A percentile compares a stretch with the other conserved stretches of the same genome.
These are phyloP conservation scores for Shinisaurus crocodilurus DNA, from an alignment of 2,113 vertebrate genomes.

Conservation along the genomic window DNA sequence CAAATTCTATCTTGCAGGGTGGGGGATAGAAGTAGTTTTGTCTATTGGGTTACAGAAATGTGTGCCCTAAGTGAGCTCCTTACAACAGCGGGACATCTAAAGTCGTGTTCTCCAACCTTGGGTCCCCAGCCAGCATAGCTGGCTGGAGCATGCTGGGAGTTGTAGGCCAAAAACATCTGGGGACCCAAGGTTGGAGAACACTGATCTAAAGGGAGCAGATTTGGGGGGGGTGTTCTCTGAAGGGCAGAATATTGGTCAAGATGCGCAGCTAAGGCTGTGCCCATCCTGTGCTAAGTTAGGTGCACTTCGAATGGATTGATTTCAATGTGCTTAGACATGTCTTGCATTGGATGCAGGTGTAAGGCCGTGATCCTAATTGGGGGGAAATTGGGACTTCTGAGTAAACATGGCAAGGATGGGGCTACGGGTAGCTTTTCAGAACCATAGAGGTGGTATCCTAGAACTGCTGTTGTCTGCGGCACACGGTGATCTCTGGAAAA, in stretches of 20 bases:
- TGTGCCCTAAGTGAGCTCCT: not conserved
- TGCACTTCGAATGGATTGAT: not conserved
- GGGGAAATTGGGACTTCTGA: not conserved
- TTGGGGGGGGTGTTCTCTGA: not conserved
- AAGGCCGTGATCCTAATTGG: not conserved
- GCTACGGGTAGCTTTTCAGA: not conserved
- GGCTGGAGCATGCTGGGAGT: no score
- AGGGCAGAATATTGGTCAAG: not conserved
- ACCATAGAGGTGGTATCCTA: no score
- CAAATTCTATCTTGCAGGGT: slow-evolving; percentile 24
- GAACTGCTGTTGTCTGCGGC: not conserved
- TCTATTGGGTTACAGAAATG: not conserved
- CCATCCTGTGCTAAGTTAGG: not conserved
- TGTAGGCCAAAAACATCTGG: no score
- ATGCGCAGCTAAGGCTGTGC: not conserved
- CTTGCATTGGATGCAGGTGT: not conserved
- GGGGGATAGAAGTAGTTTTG: not conserved
- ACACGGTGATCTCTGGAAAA: not conserved
- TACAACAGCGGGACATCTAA: not conserved
- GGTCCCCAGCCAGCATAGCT: no score
- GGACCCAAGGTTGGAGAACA: no score
- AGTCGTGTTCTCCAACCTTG: no score
- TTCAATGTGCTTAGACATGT: not conserved
- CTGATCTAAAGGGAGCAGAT: not conserved
- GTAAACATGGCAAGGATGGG: no score